Conservation (phyloP, 2,797 vertebrate genomes). For the Nothura maculosa region DNA sequence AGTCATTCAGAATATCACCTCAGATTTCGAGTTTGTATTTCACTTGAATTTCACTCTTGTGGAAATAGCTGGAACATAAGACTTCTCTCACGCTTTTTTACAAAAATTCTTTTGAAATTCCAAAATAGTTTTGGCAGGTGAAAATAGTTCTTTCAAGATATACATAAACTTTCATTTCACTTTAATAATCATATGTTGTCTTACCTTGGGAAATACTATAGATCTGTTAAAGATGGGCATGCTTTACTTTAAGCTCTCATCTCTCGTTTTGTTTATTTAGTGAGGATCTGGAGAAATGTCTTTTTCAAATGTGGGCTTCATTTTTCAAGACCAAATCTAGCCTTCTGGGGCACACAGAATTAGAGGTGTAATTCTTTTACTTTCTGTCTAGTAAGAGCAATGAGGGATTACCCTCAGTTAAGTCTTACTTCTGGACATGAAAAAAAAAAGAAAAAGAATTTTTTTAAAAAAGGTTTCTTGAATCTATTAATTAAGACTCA, state of each 20-base stretch:
- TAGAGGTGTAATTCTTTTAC: background rate
- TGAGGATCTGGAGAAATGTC: background rate
- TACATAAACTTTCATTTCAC: conserved; percentile 3
- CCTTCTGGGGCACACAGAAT: background rate
- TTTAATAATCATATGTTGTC: background rate
- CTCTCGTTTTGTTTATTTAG: background rate
- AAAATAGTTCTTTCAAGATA: background rate
- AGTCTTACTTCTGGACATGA: background rate
- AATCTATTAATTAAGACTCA: background rate
- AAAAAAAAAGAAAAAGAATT: too few relatives aligned
- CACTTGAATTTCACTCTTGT: background rate
- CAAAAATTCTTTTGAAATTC: background rate
- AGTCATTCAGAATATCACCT: background rate
- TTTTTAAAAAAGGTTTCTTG: background rate
- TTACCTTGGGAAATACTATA: background rate
- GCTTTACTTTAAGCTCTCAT: background rate
- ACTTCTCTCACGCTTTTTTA: background rate
- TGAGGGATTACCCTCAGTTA: background rate
- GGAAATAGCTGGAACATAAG: background rate
- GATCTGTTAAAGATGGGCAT: background rate
- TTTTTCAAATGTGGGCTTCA: background rate
- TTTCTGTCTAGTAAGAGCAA: background rate
- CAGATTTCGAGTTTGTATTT: background rate
- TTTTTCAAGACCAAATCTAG: background rate
- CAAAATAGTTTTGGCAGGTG: background rate